These are phyloP conservation scores for Helicoverpa zea DNA, from an alignment of 1,140 invertebrate genomes.

Conservation along the genomic window DNA sequence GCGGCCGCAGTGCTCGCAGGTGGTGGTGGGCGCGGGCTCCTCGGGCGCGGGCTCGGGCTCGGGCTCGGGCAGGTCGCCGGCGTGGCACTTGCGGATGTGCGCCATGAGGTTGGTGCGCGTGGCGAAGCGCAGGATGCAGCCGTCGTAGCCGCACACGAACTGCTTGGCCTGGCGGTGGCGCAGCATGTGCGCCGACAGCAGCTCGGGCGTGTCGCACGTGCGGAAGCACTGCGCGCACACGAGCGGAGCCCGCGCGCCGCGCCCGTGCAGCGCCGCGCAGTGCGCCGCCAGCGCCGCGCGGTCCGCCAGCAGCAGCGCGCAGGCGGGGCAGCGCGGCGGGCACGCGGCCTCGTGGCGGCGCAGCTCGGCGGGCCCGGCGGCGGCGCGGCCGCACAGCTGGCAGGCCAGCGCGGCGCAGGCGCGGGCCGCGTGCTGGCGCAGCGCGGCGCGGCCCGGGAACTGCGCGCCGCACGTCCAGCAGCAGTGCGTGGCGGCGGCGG, in stretches of 20 bases:
- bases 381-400: conserved; percentile 33
- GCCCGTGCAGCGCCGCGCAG: conserved; percentile 56
- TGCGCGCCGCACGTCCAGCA: conserved; percentile 82
- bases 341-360: conserved; percentile 64
- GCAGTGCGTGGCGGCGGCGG: conserved; percentile 66
- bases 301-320: conserved; percentile 48
- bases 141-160: conserved; percentile 77
- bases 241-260: conserved; percentile 46
- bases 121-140: conserved; percentile 76
- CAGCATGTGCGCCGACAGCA: conserved; percentile 66
- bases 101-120: conserved; percentile 63
- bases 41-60: conserved; percentile 6
- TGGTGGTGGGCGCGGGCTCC: conserved; percentile 34
- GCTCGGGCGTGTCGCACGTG: conserved; percentile 48
- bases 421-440: conserved; percentile 61
- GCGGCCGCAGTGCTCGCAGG: conserved; percentile 67
- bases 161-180: conserved; percentile 71
- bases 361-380: conserved; percentile 57
- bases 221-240: conserved; percentile 71
- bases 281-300: conserved; percentile 65
- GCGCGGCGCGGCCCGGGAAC: conserved; percentile 63
- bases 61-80: conserved; percentile 46
- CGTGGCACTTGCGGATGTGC: conserved; percentile 76
- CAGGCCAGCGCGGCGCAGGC: conserved; percentile 55
- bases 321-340: conserved; percentile 62